Conservation (phyloP, 37 sponge, comb jelly and placozoan genomes). For the Sycon ciliatum region DNA sequence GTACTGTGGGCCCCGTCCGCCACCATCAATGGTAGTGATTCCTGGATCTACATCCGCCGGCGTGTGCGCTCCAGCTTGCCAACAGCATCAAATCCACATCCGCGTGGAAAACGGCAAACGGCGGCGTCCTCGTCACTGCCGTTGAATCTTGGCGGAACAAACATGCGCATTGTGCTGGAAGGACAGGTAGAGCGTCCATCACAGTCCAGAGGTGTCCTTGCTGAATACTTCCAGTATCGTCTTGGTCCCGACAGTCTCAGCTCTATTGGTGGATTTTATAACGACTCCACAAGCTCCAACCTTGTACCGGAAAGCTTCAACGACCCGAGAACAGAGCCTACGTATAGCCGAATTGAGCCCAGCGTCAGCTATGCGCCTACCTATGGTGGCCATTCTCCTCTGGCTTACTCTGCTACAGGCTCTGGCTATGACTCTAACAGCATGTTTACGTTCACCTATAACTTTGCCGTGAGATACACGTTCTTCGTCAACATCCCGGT, state of each 20-base stretch:
- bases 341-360: background rate
- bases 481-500: background rate
- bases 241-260: background rate
- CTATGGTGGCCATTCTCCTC: background rate
- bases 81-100: too few species aligned
- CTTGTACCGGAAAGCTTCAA: background rate
- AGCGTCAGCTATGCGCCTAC: background rate
- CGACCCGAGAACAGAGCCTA: background rate
- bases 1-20: too few species aligned
- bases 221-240: slow-evolving; percentile 11
- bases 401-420: background rate
- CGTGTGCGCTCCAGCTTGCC: too few species aligned
- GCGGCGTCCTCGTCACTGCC: too few species aligned
- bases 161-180: too few species aligned
- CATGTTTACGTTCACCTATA: background rate
- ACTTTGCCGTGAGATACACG: background rate
- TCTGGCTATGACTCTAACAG: background rate
- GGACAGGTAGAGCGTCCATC: too few species aligned
- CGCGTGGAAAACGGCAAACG: too few species aligned
- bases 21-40: too few species aligned
- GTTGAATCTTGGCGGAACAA: too few species aligned
- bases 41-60: too few species aligned
- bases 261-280: background rate
- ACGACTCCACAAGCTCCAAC: background rate
- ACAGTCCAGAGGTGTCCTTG: background rate